A percentile compares a stretch with the other conserved stretches of the same genome.
phyloP scores from a whole-genome alignment of 2,888 invertebrate species.

The Drepanosiphum platanoidis region DNA sequence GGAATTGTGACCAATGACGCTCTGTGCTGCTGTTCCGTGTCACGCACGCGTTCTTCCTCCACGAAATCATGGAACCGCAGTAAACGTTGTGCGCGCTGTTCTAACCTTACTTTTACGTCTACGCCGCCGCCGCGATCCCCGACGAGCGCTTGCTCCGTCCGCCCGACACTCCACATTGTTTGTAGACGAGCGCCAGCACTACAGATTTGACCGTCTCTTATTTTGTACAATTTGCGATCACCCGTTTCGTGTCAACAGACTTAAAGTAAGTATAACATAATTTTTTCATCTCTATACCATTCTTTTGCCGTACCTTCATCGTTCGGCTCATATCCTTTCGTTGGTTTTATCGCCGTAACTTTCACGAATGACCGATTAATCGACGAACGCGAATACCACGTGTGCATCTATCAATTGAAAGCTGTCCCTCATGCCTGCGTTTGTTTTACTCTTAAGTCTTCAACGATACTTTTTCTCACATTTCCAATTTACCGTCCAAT shows the following conservation, averaged over 20 bases:
- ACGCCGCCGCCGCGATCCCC: background rate
- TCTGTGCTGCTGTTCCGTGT: background rate
- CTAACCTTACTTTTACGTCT: conserved; percentile 35
- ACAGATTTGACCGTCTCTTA: background rate
- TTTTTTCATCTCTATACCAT: background rate
- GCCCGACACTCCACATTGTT: background rate
- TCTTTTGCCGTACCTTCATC: background rate
- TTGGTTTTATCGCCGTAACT: background rate
- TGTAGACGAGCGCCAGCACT: background rate
- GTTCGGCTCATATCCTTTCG: background rate
- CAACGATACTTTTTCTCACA: too few relatives aligned
- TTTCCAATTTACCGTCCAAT: too few relatives aligned
- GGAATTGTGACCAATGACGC: background rate
- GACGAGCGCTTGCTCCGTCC: background rate
- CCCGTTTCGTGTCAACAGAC: conserved; percentile 63
- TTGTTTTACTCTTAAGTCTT: too few relatives aligned
- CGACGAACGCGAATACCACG: conserved; percentile 3
- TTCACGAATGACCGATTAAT: background rate
- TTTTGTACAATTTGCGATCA: conserved; percentile 4
- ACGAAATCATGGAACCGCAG: background rate
- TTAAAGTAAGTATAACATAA: conserved; percentile 58
- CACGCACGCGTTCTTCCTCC: conserved; percentile 22
- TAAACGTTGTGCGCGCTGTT: background rate
- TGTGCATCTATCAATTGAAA: background rate
- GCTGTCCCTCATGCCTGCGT: too few relatives aligned